phyloP scores from a whole-genome alignment of 1,140 invertebrate genomes.

The Macrobrachium nipponense region DNA sequence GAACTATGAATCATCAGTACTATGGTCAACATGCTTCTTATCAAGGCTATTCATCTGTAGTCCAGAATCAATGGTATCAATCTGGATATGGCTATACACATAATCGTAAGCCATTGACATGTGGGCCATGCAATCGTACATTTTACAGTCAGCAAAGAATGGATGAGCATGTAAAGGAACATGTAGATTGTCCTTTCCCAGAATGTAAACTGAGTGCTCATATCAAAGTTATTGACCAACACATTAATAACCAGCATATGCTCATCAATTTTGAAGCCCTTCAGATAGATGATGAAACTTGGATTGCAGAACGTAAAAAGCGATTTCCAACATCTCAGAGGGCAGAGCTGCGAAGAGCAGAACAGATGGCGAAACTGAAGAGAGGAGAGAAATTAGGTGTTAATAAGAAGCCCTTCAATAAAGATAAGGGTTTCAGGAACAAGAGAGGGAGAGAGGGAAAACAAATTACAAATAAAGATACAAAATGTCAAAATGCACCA shows the following conservation, averaged over 20 bases:
- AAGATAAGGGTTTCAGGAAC: not conserved
- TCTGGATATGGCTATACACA: not conserved
- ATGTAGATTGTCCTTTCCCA: constrained; percentile 58
- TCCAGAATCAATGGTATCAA: not conserved
- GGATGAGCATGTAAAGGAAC: constrained; percentile 48
- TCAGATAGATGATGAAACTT: constrained; percentile 51
- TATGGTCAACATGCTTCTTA: not conserved
- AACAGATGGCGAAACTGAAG: constrained; percentile 48
- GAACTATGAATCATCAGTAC: too few species aligned
- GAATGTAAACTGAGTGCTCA: constrained; percentile 50
- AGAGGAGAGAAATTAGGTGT: constrained; percentile 40
- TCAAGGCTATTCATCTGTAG: not conserved
- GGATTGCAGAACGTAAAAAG: constrained; percentile 55
- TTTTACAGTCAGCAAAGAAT: constrained; percentile 24
- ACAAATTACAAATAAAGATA: not conserved
- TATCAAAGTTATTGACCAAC: constrained; percentile 53
- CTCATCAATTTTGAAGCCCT: constrained; percentile 51
- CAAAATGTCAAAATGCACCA: too few species aligned
- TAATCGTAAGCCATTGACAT: constrained; percentile 2
- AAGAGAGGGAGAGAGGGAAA: not conserved
- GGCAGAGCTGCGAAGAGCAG: constrained; percentile 45
- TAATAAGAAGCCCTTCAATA: constrained; percentile 33
- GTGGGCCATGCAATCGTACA: constrained; percentile 51
- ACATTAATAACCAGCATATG: constrained; percentile 56
- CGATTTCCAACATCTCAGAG: constrained; percentile 40